Evolutionary conservation across 2,888 invertebrate species (phyloP).

Genomic region (Megamerina dolium): DNA sequence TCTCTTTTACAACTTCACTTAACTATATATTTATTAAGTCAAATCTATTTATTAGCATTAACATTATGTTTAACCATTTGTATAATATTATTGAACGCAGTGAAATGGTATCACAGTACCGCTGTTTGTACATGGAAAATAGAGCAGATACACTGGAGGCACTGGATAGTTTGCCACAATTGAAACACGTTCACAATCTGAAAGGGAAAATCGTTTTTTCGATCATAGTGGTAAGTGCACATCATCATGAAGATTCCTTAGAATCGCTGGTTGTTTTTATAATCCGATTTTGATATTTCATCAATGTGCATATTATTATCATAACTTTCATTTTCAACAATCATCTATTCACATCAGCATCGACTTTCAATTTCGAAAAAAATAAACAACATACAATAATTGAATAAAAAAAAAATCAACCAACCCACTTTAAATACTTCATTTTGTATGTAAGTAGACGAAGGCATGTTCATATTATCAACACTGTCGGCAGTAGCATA

Average conservation of each 20-base stretch:
- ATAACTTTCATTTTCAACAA: background rate
- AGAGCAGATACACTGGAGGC: slow-evolving; percentile 82
- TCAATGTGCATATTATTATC: background rate
- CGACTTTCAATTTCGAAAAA: too few relatives aligned
- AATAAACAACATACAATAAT: too few relatives aligned
- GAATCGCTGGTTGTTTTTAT: too few relatives aligned
- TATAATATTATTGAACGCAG: too few relatives aligned
- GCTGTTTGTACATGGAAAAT: slow-evolving; percentile 76
- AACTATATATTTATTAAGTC: slow-evolving; percentile 10
- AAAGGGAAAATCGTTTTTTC: slow-evolving; percentile 95
- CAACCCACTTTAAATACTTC: too few relatives aligned
- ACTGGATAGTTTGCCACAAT: slow-evolving; percentile 71
- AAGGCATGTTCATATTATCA: too few relatives aligned
- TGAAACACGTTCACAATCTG: slow-evolving; percentile 78
- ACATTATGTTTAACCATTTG: slow-evolving; percentile 4
- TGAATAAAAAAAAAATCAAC: too few relatives aligned
- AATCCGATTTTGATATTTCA: too few relatives aligned
- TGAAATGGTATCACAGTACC: slow-evolving; percentile 72
- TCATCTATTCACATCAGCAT: too few relatives aligned
- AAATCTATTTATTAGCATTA: slow-evolving; percentile 5
- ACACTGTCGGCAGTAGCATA: too few relatives aligned
- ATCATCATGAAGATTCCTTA: too few relatives aligned
- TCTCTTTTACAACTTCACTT: background rate
- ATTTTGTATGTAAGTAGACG: too few relatives aligned
- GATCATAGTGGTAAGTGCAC: slow-evolving; percentile 87